Conservation (phyloP, 2,888 invertebrate genomes). For the Bellardia pandia region DNA sequence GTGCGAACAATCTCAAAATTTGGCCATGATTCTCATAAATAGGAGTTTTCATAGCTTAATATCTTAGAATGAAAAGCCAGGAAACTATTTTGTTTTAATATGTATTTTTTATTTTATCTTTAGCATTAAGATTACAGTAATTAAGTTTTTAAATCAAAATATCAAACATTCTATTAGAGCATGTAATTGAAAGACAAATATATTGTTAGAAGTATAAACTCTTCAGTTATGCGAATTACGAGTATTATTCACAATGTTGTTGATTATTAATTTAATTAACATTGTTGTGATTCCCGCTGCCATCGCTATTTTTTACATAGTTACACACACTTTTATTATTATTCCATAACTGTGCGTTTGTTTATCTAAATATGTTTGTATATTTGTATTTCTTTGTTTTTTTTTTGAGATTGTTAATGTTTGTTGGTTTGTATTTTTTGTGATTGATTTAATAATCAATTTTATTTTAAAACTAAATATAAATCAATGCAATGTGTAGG, state of each 20-base stretch:
- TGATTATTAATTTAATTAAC: neutral
- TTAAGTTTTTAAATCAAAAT: neutral
- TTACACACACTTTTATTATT: neutral
- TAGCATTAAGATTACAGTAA: neutral
- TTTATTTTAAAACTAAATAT: slow-evolving; percentile 1
- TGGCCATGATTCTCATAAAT: no score
- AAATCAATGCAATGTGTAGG: slow-evolving; percentile 3
- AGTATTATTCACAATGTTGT: neutral
- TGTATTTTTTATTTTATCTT: no score
- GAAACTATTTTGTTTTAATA: no score
- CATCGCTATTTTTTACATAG: neutral
- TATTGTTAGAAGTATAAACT: neutral
- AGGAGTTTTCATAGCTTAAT: no score
- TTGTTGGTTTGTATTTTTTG: slow-evolving; percentile 2
- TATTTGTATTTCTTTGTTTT: neutral
- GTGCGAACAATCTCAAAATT: no score
- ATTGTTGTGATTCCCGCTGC: neutral
- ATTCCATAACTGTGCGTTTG: neutral
- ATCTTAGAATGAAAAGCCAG: no score
- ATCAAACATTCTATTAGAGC: neutral
- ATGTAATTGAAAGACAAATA: neutral
- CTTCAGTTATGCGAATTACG: neutral
- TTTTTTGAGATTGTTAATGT: neutral
- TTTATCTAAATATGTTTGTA: neutral
- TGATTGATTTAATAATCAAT: slow-evolving; percentile 27